Evolutionary conservation across 2,888 invertebrate species (phyloP).

Genomic region (Orthosia incerta): DNA sequence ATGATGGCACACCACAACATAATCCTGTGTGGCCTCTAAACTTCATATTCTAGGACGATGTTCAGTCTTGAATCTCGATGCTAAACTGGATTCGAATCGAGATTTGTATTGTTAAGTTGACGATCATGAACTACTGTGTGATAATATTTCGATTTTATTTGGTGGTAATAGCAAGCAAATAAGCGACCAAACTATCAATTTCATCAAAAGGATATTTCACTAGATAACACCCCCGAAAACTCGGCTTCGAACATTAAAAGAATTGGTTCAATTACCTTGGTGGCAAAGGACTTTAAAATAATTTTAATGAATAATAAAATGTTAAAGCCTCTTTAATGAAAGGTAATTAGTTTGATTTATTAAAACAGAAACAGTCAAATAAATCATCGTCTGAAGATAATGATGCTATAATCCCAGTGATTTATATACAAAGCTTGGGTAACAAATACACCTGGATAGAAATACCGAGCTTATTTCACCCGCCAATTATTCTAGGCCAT

Average conservation of each 20-base stretch:
- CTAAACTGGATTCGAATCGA: not conserved
- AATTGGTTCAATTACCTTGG: not conserved
- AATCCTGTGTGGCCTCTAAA: not conserved
- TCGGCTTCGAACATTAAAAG: not conserved
- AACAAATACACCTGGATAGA: not conserved
- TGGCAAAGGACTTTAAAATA: not conserved
- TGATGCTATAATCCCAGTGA: not conserved
- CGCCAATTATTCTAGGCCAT: not conserved
- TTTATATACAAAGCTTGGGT: slow-evolving; percentile 17
- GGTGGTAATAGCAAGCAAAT: not conserved
- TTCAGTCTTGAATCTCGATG: not conserved
- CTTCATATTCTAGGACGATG: not conserved
- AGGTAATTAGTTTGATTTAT: slow-evolving; percentile 2
- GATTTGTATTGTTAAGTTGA: not conserved
- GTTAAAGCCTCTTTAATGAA: not conserved
- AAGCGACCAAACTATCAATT: not conserved
- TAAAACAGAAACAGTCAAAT: not conserved
- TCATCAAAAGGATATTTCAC: not conserved
- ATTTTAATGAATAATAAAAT: not conserved
- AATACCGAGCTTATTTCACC: not conserved
- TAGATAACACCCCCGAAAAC: not conserved
- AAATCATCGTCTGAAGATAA: slow-evolving; percentile 10
- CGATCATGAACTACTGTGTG: not conserved
- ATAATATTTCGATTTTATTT: not conserved
- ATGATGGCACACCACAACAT: too few species aligned